Conservation (phyloP, 2,113 vertebrate genomes). For the Ptilonorhynchus violaceus region DNA sequence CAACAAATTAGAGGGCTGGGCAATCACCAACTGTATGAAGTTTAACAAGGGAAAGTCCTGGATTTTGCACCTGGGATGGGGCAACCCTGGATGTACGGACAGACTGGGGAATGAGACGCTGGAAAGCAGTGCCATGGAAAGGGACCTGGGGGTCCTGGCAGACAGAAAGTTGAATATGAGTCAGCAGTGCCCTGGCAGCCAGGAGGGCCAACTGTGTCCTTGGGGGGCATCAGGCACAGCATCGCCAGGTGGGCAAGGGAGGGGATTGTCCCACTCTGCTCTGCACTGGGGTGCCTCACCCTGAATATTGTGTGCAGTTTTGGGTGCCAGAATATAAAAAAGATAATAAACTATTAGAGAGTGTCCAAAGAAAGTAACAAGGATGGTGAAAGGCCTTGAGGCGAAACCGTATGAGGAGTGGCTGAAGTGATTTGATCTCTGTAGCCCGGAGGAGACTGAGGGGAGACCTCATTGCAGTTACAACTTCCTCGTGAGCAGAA, state of each 20-base stretch:
- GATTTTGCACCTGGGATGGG: background rate
- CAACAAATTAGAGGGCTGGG: background rate
- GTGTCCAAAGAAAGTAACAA: background rate
- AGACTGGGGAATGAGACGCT: background rate
- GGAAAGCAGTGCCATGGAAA: background rate
- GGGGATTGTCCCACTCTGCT: background rate
- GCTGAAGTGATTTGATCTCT: background rate
- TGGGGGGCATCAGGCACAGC: background rate
- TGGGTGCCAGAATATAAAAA: background rate
- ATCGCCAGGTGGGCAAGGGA: background rate
- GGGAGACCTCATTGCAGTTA: fast-evolving
- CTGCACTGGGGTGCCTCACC: fast-evolving
- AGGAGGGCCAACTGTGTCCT: background rate
- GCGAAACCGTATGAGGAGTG: fast-evolving
- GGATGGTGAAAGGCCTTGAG: background rate
- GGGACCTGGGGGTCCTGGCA: fast-evolving
- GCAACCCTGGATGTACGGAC: background rate
- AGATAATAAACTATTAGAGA: background rate
- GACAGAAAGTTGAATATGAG: fast-evolving
- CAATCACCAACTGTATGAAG: background rate
- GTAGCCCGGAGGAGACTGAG: background rate
- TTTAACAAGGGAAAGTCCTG: background rate
- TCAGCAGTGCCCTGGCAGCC: background rate
- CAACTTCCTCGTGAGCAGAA: fast-evolving
- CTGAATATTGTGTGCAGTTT: fast-evolving